Base-by-base conservation (phyloP, 2,113 vertebrate genomes). In the Rostratula benghalensis region DNA sequence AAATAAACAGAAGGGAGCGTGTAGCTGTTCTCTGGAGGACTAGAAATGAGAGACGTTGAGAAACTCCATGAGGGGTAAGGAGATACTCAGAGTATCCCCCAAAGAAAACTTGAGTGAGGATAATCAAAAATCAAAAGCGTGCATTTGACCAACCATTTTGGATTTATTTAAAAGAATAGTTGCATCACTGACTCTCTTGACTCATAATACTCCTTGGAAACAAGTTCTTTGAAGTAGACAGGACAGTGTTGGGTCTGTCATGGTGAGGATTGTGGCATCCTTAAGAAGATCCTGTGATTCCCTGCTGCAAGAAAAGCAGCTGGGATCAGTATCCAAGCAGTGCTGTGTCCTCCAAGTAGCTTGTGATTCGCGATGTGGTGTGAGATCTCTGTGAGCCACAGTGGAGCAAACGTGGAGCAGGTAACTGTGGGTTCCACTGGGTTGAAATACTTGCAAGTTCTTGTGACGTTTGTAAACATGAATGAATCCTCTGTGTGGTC, bases 311-410 rank as follows among this genome's bases (percentile, higher is more conserved):
- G 43, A 41, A 67, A 50, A 77, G 50, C 41, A 81, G 46, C 7
- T 59, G 60, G 60, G 56, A 54, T 59, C 67, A 46, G 22, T 63
- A 15, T 31, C n/a, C n/a, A 50, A 3, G 7, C 53, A 35, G 13
- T 45, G 53, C 63, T 20, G 1, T 21, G 77, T 48, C 74, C 65
- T 81, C 54, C 27, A 60, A 57, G 60, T 33, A 57, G 31, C 31
- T 88, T 56, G 51, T 9, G 31, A 68, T 71, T 54, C 0, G 0
- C 14, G 80, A 67, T 37, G 56, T 54, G 59, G 16, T 35, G 0
- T n/a, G 46, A 51, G 22, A 16, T 64, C 60, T 70, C 45, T 77
- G 45, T 69, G 54, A 28, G 13, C 68, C 53, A 16, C 41, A 31
- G 31, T n/a, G 56, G 45, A 45, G 45, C 39, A 64, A 69, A 59